A percentile compares a stretch with the other conserved stretches of the same genome.
These are phyloP conservation scores for Stegodyphus mimosarum DNA, from an alignment of 1,140 invertebrate genomes.

Conservation along the genomic window DNA sequence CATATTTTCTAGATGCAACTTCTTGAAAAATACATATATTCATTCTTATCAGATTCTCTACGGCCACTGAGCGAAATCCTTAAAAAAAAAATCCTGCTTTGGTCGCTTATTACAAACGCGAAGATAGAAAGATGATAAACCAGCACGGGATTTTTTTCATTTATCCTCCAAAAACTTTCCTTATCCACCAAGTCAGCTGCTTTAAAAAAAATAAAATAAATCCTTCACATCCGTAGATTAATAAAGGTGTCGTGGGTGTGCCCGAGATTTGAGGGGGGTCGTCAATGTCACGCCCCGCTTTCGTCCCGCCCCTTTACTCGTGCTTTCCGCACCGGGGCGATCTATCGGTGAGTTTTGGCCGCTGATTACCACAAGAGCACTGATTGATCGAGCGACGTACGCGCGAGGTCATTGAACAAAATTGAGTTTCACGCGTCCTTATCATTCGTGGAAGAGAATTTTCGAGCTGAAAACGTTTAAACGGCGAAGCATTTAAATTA, in stretches of 20 bases:
- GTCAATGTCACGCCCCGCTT: constrained; percentile 20
- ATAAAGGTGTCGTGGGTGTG: constrained; percentile 58
- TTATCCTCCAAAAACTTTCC: constrained; percentile 8
- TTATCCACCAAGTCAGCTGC: neutral
- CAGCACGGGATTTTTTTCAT: constrained; percentile 31
- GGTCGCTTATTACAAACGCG: neutral
- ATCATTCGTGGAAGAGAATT: neutral
- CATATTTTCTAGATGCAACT: too few relatives aligned
- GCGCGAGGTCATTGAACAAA: constrained; percentile 42
- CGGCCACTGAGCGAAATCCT: too few relatives aligned
- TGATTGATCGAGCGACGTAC: constrained; percentile 26
- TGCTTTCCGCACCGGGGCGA: neutral
- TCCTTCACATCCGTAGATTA: constrained; percentile 8
- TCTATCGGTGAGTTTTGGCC: neutral
- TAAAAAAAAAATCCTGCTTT: neutral
- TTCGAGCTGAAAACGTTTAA: neutral
- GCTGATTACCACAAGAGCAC: constrained; percentile 12
- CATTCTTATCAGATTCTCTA: too few relatives aligned
- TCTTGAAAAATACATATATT: too few relatives aligned
- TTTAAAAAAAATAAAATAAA: neutral
- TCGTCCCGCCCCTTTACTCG: constrained; percentile 6
- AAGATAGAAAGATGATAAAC: neutral
- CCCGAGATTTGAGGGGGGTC: constrained; percentile 19
- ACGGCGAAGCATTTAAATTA: too few relatives aligned
- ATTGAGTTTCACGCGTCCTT: constrained; percentile 29